Percentiles rank a stretch among this genome's conserved stretches.
Evolutionary conservation across 2,888 invertebrate species (phyloP).

Genomic region (Melangyna quadrimaculata): DNA sequence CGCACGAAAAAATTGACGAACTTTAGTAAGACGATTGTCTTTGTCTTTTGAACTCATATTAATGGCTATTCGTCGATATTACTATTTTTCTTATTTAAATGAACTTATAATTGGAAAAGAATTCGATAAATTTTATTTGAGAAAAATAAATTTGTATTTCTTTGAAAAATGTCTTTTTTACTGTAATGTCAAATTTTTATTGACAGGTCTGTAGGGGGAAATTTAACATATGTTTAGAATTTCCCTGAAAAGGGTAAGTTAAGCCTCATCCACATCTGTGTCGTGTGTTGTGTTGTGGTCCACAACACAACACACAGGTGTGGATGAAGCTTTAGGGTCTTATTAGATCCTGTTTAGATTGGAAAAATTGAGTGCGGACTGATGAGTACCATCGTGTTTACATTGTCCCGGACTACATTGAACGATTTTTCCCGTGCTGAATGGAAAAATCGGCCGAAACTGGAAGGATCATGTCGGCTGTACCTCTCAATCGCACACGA

Average conservation of each 20-base stretch:
- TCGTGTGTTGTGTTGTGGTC: too few species aligned
- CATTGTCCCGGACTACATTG: too few species aligned
- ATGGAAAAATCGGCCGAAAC: too few species aligned
- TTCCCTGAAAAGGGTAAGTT: slow-evolving; percentile 31
- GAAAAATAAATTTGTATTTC: slow-evolving; percentile 14
- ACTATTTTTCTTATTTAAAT: not conserved
- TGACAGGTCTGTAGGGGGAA: slow-evolving; percentile 26
- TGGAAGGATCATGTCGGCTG: too few species aligned
- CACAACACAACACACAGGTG: too few species aligned
- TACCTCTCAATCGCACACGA: too few species aligned
- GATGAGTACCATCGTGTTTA: too few species aligned
- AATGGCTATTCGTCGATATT: not conserved
- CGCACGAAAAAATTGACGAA: slow-evolving; percentile 88
- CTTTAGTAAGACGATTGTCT: slow-evolving; percentile 83
- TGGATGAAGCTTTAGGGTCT: too few species aligned
- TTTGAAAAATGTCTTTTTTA: not conserved
- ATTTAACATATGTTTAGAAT: slow-evolving; percentile 39
- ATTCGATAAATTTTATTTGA: not conserved
- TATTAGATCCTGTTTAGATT: too few species aligned
- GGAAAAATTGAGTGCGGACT: too few species aligned
- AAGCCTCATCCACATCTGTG: too few species aligned
- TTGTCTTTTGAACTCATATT: slow-evolving; percentile 79
- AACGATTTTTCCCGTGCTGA: too few species aligned
- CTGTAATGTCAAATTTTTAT: slow-evolving; percentile 13
- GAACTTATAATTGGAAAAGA: not conserved